Base-by-base conservation (phyloP, 2,888 invertebrate genomes). In the Lordiphosa fenestrarum region DNA sequence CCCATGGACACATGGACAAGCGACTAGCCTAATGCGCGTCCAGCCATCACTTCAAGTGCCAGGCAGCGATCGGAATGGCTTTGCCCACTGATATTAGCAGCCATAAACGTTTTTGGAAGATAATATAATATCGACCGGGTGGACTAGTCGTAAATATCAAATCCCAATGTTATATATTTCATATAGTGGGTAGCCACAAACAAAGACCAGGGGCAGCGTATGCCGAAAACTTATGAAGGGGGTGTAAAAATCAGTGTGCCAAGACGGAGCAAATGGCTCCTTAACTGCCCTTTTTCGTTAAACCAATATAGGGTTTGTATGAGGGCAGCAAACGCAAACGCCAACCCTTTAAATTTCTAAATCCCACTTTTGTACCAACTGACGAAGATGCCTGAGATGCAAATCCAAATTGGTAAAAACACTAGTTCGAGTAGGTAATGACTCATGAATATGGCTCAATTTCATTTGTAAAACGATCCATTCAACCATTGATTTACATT, bases 101-200 rank as follows among this genome's bases (percentile, higher is more conserved):
- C 60, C 57, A 81, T 83, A 76, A 81, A 81, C 60, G 48, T 49
- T 58, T 68, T 53, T 52, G 37, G 48, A 56, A 84, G 82, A 69
- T 71, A 70, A 73, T 77, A 80, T 83, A 80, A 83, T 77, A 77
- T 77, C 83, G 77, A 83, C 64, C 66, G 57, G 46, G 15, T 70
- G 56, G 76, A 83, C 83, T 73, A 64, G 83, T 75, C 76, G 66
- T 83, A 77, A 77, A 83, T 77, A 77, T 80, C 80, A 82, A 72
- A 77, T 49, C 71, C 68, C 66, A 55, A 64, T 72, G 59, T 56
- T 70, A 69, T n/a, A n/a, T 69, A 59, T 65, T 33, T 47, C 13
- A 47, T 71, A 58, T 53, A 46, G 37, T 47, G 50, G 40, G 36
- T 39, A 44, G 38, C 44, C 36, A 51, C 41, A 33, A 54, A 64